Evolutionary conservation across 2,797 vertebrate species (phyloP), one percentile per base, ranked within the genome.

Genomic region (Tolypeutes matacus): DNA sequence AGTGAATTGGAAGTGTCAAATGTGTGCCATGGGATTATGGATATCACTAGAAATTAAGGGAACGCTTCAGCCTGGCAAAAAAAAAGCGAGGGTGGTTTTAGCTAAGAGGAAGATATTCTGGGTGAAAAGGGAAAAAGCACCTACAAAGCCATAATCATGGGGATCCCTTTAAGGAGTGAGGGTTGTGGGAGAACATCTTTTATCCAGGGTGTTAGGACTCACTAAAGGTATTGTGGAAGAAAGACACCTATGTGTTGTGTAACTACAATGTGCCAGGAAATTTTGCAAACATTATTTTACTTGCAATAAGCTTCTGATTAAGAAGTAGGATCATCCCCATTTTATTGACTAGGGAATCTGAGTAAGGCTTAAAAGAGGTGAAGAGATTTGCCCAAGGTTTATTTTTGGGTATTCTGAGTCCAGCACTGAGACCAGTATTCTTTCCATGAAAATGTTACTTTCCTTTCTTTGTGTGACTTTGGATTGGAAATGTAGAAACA

Each of bases 81-180:
- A 15, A 89, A 89, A 94, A 87, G 1, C 17, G 83, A 36, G 25
- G n/a, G 80, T 53, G 23, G 18, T 49, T 96, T 95, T 69, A 51
- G 9, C 72, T 25, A 31, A 23, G 53, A 42, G 9, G n/a, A 65
- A 69, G 23, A 72, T 27, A 23, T 75, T 46, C 27, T 2, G 4
- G 15, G 18, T 21, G 11, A 75, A 64, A 76, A 8, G 17, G 3
- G 4, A 7, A 75, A 34, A 64, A 2, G 0, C 27, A 18, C 7
- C 23, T 67, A 17, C 11, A 65, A 53, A 76, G 15, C 3, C 5
- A 82, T 53, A 94, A 49, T 25, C 20, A 58, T 5, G 2, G n/a
- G 34, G 77, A 82, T 21, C 9, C 34, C 62, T 65, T 14, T 76
- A 76, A 86, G 8, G 4, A 25, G 9, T 53, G 17, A 56, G 31